Evolutionary conservation across 1,140 invertebrate species (phyloP), one percentile per base, ranked within the genome.

Genomic region (Drosophila quadrilineata): DNA sequence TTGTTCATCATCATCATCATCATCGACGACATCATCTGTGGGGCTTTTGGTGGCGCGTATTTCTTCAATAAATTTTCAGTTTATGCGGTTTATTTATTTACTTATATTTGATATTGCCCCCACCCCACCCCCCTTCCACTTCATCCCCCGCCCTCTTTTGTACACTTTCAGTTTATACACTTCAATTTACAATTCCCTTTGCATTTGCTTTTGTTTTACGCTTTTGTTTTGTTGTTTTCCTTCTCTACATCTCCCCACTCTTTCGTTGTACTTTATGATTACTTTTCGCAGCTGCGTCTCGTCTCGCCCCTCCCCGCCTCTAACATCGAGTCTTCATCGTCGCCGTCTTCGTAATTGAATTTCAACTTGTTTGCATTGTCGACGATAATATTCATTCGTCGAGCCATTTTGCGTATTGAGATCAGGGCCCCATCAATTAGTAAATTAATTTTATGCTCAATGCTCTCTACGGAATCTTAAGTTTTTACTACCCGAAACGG

Each of bases 351-450:
- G 77, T 87, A 87, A 87, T 87, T 87, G 85, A 87, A 87, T 87
- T 87, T 87, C 84, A 87, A 85, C 79, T 85, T 85, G 79, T 86
- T 86, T 84, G 77, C 77, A 84, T 84, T 86, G 82, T 76, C 75
- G 80, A 85, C 71, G 71, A 87, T 87, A 84, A 85, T n/a, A n/a
- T n/a, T n/a, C n/a, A n/a, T 87, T 87, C 85, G 77, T 88, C 71
- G 85, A 77, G 86, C 73, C 86, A 88, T 88, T 88, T 88, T 88
- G 86, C 86, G 86, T 88, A 88, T 88, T 88, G 86, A 88, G 86
- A 88, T 88, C 86, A 88, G 86, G 86, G 86, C 82, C 86, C 84
- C 86, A 88, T 88, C 86, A 88, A 88, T 88, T 88, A 88, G 86
- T 88, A 86, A 85, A 88, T 88, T 88, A 88, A 88, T 88, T 87